Percentiles rank a stretch among this genome's conserved stretches.
These are phyloP conservation scores for Notamacropus eugenii DNA, from an alignment of 2,797 vertebrate genomes.

Conservation along the genomic window DNA sequence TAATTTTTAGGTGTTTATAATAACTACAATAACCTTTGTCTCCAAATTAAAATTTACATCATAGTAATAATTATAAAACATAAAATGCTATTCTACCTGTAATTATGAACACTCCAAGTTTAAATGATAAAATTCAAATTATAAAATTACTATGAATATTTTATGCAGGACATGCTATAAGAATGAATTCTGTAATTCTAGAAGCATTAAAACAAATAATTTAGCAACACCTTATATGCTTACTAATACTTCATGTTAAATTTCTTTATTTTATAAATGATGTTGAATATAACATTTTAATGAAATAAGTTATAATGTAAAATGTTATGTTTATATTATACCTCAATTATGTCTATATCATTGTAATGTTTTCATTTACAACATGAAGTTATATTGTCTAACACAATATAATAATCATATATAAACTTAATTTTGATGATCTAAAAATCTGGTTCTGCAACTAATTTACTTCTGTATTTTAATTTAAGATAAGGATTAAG, in stretches of 20 bases:
- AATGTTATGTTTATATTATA: neutral
- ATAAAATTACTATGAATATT: neutral
- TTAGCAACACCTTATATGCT: neutral
- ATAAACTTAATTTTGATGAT: neutral
- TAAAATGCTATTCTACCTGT: neutral
- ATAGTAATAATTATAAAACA: neutral
- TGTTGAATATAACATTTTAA: neutral
- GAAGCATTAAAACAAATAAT: neutral
- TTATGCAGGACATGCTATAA: neutral
- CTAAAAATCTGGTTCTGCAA: neutral
- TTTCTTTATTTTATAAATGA: neutral
- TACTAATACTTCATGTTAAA: neutral
- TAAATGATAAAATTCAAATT: neutral
- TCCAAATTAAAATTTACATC: neutral
- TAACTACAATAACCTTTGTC: neutral
- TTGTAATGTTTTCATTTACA: neutral
- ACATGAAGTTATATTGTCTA: neutral
- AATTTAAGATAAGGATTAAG: neutral
- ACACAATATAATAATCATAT: neutral
- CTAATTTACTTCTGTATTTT: neutral
- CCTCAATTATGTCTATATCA: neutral
- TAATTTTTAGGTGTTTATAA: neutral
- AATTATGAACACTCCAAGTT: neutral
- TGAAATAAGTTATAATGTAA: neutral
- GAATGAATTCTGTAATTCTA: neutral